A percentile compares a stretch with the other conserved stretches of the same genome.
phyloP scores from a whole-genome alignment of 2,888 invertebrate species.

The Macrosiphum euphorbiae region DNA sequence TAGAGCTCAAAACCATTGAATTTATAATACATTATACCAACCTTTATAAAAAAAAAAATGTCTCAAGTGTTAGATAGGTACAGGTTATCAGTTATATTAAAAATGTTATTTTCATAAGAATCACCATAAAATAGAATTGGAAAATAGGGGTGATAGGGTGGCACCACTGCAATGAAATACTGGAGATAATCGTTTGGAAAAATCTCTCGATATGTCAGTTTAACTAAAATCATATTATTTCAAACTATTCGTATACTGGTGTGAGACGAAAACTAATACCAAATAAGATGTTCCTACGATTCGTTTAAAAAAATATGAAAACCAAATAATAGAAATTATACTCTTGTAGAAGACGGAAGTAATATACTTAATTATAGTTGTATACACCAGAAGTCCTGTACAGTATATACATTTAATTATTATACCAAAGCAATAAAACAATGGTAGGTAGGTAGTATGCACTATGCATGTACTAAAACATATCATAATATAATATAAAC shows the following conservation, averaged over 20 bases:
- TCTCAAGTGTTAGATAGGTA: not conserved
- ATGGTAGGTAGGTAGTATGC: not conserved
- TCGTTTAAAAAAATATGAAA: not conserved
- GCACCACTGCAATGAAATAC: not conserved
- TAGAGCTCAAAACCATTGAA: not conserved
- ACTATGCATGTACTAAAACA: not conserved
- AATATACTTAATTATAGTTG: not conserved
- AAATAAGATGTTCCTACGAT: not conserved
- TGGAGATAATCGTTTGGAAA: not conserved
- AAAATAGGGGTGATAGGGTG: not conserved
- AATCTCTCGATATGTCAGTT: not conserved
- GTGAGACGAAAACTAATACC: not conserved
- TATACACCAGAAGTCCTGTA: not conserved
- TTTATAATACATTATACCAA: not conserved
- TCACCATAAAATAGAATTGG: too few species aligned
- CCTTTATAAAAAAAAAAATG: not conserved
- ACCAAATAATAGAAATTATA: not conserved
- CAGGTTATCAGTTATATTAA: not conserved
- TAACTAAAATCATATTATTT: not conserved
- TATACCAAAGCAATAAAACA: not conserved
- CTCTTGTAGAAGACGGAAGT: not conserved
- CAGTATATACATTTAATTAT: not conserved
- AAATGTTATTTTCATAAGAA: not conserved
- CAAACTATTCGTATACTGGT: not conserved
- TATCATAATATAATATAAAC: conserved; percentile 1